Conservation (phyloP, 2,888 invertebrate species). For the Poecilobothrus nobilitatus region DNA sequence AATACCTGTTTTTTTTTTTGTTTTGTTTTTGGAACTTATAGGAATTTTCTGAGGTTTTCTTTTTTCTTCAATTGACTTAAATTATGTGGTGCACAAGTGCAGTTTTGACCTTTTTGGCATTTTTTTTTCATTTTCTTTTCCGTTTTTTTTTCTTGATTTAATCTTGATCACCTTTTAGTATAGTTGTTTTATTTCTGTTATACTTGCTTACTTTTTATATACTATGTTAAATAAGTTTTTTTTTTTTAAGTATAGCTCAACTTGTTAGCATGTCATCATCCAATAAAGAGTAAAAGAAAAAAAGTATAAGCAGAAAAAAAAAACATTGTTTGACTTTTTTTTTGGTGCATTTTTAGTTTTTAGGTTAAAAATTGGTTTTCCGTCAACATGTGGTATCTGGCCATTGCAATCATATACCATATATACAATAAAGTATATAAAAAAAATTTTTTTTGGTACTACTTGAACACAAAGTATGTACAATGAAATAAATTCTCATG, state of each 20-base stretch:
- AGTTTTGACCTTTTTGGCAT: conserved; percentile 4
- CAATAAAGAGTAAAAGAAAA: background rate
- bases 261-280: conserved; percentile 1
- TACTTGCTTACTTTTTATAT: background rate
- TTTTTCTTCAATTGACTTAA: too few relatives aligned
- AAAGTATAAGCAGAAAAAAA: too few relatives aligned
- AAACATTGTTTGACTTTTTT: background rate
- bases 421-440: too few relatives aligned
- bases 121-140: background rate
- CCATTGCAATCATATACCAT: background rate
- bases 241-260: background rate
- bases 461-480: background rate
- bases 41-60: too few relatives aligned
- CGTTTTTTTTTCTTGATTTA: background rate
- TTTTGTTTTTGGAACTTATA: too few relatives aligned
- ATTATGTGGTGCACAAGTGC: background rate
- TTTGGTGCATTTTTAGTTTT: background rate
- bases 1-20: too few relatives aligned
- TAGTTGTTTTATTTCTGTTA: background rate
- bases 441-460: background rate
- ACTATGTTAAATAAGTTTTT: background rate
- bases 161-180: background rate
- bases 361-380: background rate
- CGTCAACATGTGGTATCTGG: background rate
- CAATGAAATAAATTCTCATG: background rate